Evolutionary conservation across 1,140 invertebrate species (phyloP).

Genomic region (Eubasilissa regina): DNA sequence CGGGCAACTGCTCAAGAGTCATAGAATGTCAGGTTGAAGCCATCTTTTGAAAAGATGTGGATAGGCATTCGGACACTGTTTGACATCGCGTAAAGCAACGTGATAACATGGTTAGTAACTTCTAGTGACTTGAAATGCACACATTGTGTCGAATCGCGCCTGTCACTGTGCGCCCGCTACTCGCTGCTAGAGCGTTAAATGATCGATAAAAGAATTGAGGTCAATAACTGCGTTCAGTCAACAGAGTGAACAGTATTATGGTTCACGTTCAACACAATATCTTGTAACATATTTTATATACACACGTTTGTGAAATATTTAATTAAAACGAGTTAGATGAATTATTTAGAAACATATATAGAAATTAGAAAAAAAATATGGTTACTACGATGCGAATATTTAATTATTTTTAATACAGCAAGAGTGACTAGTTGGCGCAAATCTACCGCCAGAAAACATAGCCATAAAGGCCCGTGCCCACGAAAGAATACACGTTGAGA

Average conservation of each 20-base stretch:
- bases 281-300: too few species aligned
- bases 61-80: conserved; percentile 32
- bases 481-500: too few species aligned
- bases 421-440: too few species aligned
- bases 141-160: conserved; percentile 20
- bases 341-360: too few species aligned
- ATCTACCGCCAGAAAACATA: too few species aligned
- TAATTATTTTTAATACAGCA: too few species aligned
- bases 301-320: too few species aligned
- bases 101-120: conserved; percentile 25
- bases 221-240: conserved; percentile 40
- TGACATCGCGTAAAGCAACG: conserved; percentile 35
- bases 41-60: conserved; percentile 20
- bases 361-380: too few species aligned
- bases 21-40: conserved; percentile 3
- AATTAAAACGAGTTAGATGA: too few species aligned
- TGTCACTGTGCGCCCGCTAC: not conserved
- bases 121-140: conserved; percentile 9
- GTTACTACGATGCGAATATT: too few species aligned
- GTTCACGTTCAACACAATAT: not conserved
- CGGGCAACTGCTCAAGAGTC: conserved; percentile 10
- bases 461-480: too few species aligned
- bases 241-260: not conserved
- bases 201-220: conserved; percentile 33
- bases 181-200: conserved; percentile 11